These are phyloP conservation scores for Parauchenoglanis punctatus DNA, from an alignment of 2,797 vertebrate genomes.

Conservation along the genomic window DNA sequence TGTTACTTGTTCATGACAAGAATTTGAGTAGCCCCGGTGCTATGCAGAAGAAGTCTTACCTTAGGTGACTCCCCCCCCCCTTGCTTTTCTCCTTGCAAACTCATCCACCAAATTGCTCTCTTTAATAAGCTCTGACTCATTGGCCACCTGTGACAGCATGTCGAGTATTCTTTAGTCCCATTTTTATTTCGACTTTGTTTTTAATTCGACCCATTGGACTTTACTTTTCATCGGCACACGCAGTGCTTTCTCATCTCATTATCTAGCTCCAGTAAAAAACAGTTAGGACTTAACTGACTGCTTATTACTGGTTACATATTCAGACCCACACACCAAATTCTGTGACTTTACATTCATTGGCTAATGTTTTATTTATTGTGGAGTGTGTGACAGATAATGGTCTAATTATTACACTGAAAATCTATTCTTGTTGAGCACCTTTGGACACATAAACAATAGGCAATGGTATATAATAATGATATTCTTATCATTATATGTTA, in stretches of 20 bases:
- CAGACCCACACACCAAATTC: not conserved
- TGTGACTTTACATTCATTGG: not conserved
- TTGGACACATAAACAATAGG: not conserved
- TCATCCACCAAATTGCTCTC: not conserved
- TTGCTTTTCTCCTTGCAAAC: not conserved
- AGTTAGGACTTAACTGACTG: not conserved
- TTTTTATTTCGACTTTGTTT: not conserved
- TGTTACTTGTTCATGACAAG: not conserved
- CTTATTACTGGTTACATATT: not conserved
- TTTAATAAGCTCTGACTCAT: not conserved
- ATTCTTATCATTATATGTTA: not conserved
- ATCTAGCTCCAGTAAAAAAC: not conserved
- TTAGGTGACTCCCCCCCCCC: too few relatives aligned
- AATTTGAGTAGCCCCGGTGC: not conserved
- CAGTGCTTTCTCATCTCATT: not conserved
- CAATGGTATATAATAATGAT: too few relatives aligned
- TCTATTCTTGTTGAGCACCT: not conserved
- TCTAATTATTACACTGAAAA: not conserved
- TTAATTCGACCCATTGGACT: not conserved
- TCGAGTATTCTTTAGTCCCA: not conserved
- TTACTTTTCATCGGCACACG: not conserved
- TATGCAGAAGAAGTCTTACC: not conserved
- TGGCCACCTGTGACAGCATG: not conserved
- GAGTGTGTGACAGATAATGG: not conserved
- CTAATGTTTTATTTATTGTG: not conserved